Evolutionary conservation across 2,113 vertebrate genomes (phyloP), one percentile per base, ranked within the genome.

Genomic region (Sardina pilchardus): DNA sequence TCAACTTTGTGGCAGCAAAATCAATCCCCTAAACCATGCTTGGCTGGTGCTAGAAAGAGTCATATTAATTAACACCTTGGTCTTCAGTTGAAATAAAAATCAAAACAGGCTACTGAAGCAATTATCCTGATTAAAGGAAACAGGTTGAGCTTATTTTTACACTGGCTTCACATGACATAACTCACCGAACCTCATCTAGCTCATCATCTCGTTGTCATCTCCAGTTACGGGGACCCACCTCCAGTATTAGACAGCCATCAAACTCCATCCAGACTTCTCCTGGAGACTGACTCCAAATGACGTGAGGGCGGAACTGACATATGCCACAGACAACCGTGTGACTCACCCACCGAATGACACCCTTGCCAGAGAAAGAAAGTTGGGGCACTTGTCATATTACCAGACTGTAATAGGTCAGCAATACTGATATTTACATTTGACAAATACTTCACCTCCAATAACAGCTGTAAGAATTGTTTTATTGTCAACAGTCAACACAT

Each of bases 21-120:
- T 86, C 14, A 82, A 86, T 88, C 80, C 56, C 47, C 53, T 78
- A 78, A 78, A 47, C 9, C 75, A 39, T 87, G 86, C 71, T 47
- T 81, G 39, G 82, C 63, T 87, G 19, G 84, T 78, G 75, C 75
- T 71, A 71, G 39, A 87, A 63, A 71, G 43, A 26, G 30, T 30
- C 30, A 84, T 45, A 87, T 81, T 80, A 45, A 84, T 84, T 83
- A 56, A 53, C 21, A 85, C 44, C 7, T 82, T 21, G 59, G 75
- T 80, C 83, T 42, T 45, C 43, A 75, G 16, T 82, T 47, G 43
- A 36, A 87, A 53, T 87, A 42, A 53, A 85, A 82, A n/a, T 63
- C 82, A 56, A 26, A 83, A 50, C 24, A 45, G 81, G n/a, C n/a
- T 78, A 8, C 34, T 78, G 9, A 78, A 78, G 71, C 39, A 78